Conservation (phyloP, 2,113 vertebrate species). For the Picathartes gymnocephalus region DNA sequence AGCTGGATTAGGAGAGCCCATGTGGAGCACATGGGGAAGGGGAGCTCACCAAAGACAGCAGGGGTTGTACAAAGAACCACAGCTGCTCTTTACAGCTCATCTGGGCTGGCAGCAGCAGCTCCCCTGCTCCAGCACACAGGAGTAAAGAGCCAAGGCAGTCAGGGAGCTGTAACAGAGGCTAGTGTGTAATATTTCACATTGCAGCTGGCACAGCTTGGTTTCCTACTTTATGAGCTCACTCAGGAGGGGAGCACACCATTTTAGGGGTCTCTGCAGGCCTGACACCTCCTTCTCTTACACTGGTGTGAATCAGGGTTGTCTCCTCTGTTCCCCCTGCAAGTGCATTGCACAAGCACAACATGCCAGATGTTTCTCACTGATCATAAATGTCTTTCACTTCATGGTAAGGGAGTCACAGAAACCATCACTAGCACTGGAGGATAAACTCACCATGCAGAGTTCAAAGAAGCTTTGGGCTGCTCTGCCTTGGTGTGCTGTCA, state of each 20-base stretch:
- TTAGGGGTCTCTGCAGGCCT: background rate
- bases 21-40: background rate
- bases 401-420: background rate
- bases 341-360: fast-evolving
- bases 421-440: background rate
- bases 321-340: background rate
- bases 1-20: fast-evolving
- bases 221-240: background rate
- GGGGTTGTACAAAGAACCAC: background rate
- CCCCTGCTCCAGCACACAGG: background rate
- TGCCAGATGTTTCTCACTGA: background rate
- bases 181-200: background rate
- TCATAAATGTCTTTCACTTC: background rate
- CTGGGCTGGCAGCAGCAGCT: background rate
- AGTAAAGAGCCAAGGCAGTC: background rate
- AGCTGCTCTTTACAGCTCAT: background rate
- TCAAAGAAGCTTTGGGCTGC: background rate
- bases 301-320: background rate
- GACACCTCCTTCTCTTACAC: background rate
- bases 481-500: background rate
- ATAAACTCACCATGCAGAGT: background rate
- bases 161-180: background rate
- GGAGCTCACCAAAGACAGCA: background rate
- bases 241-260: background rate
- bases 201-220: background rate